A percentile compares a stretch with the other conserved stretches of the same genome.
These are phyloP conservation scores for Piaya cayana DNA, from an alignment of 2,113 vertebrate genomes.

Conservation along the genomic window DNA sequence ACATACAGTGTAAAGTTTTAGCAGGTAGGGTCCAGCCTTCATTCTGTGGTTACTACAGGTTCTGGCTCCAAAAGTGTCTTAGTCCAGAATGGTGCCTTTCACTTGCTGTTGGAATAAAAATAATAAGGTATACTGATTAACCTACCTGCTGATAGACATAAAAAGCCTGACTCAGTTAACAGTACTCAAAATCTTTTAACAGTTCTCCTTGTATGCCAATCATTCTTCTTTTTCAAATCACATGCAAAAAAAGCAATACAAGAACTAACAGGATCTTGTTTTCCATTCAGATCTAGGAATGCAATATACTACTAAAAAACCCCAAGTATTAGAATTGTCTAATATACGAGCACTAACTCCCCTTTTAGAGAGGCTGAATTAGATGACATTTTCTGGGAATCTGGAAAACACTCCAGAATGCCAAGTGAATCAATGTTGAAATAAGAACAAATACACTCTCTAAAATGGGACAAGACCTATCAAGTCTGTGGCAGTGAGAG, in stretches of 20 bases:
- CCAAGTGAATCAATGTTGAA: constrained; percentile 82
- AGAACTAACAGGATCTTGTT: background rate
- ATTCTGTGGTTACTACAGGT: background rate
- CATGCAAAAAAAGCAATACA: background rate
- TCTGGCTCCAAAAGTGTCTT: accelerated
- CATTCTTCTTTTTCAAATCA: background rate
- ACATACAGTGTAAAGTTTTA: background rate
- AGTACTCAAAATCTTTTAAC: background rate
- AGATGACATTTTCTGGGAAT: constrained; percentile 76
- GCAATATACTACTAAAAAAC: background rate
- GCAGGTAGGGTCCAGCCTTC: background rate
- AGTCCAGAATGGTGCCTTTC: background rate
- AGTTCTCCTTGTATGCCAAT: background rate
- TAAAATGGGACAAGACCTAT: constrained; percentile 75
- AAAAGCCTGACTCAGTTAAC: background rate
- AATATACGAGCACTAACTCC: constrained; percentile 10
- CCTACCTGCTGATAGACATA: background rate
- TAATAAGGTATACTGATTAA: background rate
- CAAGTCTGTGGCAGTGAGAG: constrained; percentile 75
- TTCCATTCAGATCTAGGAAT: background rate
- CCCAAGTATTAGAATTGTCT: background rate
- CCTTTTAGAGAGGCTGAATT: constrained; percentile 68
- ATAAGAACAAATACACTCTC: constrained; percentile 77
- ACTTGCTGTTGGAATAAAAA: background rate
- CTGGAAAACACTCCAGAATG: constrained; percentile 76